Percentiles rank a stretch among this genome's conserved stretches.
phyloP scores from a whole-genome alignment of 2,113 vertebrate genomes.

The Sander vitreus region DNA sequence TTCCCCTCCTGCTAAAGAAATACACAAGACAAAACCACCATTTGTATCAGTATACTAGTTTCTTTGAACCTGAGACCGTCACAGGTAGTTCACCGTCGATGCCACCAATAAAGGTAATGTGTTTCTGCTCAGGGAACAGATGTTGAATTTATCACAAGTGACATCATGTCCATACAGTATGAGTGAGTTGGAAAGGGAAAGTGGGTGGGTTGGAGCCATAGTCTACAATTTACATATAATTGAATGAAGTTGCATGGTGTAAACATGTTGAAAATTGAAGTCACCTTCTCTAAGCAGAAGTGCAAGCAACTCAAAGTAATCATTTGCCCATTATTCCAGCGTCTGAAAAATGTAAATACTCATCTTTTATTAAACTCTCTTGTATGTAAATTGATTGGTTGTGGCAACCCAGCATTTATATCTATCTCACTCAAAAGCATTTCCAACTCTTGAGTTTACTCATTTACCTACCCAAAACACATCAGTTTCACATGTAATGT shows the following conservation, averaged over 20 bases:
- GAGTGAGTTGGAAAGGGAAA: constrained; percentile 10
- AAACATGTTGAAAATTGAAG: constrained; percentile 21
- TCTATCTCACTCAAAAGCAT: neutral
- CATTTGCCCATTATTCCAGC: neutral
- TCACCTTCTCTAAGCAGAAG: neutral
- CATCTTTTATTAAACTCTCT: neutral
- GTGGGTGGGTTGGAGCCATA: neutral
- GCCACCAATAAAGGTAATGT: constrained; percentile 44
- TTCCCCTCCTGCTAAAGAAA: constrained; percentile 60
- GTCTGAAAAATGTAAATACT: neutral
- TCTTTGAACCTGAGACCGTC: constrained; percentile 49
- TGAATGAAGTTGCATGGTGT: constrained; percentile 10
- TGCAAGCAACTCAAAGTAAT: neutral
- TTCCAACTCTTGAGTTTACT: no score
- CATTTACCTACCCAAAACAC: neutral
- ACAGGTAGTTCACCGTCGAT: constrained; percentile 36
- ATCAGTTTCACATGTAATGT: neutral
- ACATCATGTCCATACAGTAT: constrained; percentile 24
- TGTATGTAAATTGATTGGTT: neutral
- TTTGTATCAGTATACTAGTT: constrained; percentile 49
- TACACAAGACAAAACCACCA: constrained; percentile 64
- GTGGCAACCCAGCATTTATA: neutral
- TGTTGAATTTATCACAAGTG: constrained; percentile 45
- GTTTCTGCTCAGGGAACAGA: constrained; percentile 47
- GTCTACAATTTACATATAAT: constrained; percentile 29